Percentiles rank a stretch among this genome's conserved stretches.
Evolutionary conservation across 1,140 invertebrate species (phyloP).

Genomic region (Dendrolimus kikuchii): DNA sequence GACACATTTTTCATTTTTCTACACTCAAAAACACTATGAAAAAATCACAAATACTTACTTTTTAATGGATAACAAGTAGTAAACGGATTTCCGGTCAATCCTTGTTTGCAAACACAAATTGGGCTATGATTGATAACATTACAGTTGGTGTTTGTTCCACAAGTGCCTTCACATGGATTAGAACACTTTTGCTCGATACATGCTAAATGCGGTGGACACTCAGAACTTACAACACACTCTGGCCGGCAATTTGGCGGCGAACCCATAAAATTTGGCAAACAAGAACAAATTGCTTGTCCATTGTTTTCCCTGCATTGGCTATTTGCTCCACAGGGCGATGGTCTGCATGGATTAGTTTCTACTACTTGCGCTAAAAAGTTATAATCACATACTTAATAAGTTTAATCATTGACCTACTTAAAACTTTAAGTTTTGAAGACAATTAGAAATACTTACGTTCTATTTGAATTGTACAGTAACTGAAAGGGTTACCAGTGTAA

Average conservation of each 20-base stretch:
- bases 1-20: no score
- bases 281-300: slow-evolving; percentile 79
- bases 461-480: slow-evolving; percentile 71
- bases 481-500: slow-evolving; percentile 81
- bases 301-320: slow-evolving; percentile 79
- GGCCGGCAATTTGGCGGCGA: slow-evolving; percentile 81
- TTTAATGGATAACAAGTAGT: slow-evolving; percentile 76
- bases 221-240: slow-evolving; percentile 81
- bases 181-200: slow-evolving; percentile 78
- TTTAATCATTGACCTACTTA: background rate
- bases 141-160: slow-evolving; percentile 84
- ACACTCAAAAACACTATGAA: no score
- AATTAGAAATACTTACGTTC: slow-evolving; percentile 67
- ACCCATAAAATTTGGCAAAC: slow-evolving; percentile 79
- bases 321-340: slow-evolving; percentile 83
- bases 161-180: slow-evolving; percentile 80
- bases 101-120: slow-evolving; percentile 76
- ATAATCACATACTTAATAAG: background rate
- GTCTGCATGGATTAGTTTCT: slow-evolving; percentile 73
- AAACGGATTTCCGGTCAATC: slow-evolving; percentile 81
- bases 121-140: slow-evolving; percentile 85
- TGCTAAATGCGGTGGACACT: slow-evolving; percentile 77
- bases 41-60: slow-evolving; percentile 44
- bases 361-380: slow-evolving; percentile 40
- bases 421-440: slow-evolving; percentile 19